Base-by-base conservation (phyloP, 2,888 invertebrate species). In the Stomorhina lunata region DNA sequence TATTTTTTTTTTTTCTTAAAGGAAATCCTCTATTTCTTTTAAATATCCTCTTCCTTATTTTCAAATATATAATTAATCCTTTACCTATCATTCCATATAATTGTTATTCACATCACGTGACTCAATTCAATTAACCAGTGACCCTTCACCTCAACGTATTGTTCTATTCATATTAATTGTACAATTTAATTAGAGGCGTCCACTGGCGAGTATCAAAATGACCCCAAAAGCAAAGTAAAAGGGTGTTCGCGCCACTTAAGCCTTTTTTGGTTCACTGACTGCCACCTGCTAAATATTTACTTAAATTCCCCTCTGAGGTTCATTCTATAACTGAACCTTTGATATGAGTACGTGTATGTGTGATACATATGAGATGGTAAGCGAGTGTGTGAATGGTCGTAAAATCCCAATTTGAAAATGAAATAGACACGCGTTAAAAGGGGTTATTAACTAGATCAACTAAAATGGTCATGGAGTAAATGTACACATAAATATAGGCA, bases 241-340 rank as follows among this genome's bases (percentile, higher is more conserved):
- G 90, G 89, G 89, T 89, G 90, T 90, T 88, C 88, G 84, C 87
- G 88, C 88, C 90, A 89, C 90, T 89, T 89, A 90, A 89, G 88
- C 87, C 73, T 65, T n/a, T n/a, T n/a, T 73, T 59, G 20, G 50
- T 61, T 66, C 34, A 57, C 43, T 45, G 45, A 37, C 68, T 72
- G 72, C 68, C 81, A 81, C 81, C 84, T 85, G 84, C 84, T 77
- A 76, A 73, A 82, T 79, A 76, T 76, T 71, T n/a, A n/a, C n/a
- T n/a, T 71, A 71, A 79, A 79, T 82, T 43, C 75, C 66, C 81
- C 79, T 59, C 78, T 43, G 34, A 61, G 69, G 75, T 53, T 48
- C 69, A 37, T 27, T 50, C 10, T n/a, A n/a, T n/a, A n/a, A n/a
- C n/a, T n/a, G 20, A 3, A n/a, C 0, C 59, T 27, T 20, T 57